Conservation (phyloP, 2,888 invertebrate genomes). For the Pachydiplax longipennis region DNA sequence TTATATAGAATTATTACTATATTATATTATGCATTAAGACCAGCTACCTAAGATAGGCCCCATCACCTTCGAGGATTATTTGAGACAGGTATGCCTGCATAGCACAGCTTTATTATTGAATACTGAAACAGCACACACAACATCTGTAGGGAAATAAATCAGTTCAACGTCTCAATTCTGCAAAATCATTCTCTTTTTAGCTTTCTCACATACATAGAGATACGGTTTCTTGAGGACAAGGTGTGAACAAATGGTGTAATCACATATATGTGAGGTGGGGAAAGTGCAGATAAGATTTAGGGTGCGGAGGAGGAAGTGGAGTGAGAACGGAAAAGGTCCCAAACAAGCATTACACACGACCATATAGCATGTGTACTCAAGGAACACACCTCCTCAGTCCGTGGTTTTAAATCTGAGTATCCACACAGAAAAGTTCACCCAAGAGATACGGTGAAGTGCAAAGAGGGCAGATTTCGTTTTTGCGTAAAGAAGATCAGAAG, state of each 20-base stretch:
- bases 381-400: background rate
- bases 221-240: background rate
- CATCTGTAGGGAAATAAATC: too few species aligned
- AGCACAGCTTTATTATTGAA: too few species aligned
- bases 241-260: background rate
- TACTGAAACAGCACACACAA: too few species aligned
- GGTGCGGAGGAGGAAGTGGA: background rate
- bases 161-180: too few species aligned
- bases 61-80: too few species aligned
- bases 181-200: background rate
- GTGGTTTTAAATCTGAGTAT: background rate
- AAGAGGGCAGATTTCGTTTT: too few species aligned
- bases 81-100: too few species aligned
- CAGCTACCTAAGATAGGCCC: too few species aligned
- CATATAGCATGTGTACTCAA: background rate
- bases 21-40: too few species aligned
- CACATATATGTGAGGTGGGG: background rate
- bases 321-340: background rate
- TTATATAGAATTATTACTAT: too few species aligned
- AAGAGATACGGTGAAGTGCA: too few species aligned
- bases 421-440: background rate
- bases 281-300: background rate
- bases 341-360: background rate
- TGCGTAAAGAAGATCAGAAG: too few species aligned
- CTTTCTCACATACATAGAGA: background rate